These are phyloP conservation scores for Arenaria interpres DNA, from an alignment of 2,113 vertebrate genomes.

Conservation along the genomic window DNA sequence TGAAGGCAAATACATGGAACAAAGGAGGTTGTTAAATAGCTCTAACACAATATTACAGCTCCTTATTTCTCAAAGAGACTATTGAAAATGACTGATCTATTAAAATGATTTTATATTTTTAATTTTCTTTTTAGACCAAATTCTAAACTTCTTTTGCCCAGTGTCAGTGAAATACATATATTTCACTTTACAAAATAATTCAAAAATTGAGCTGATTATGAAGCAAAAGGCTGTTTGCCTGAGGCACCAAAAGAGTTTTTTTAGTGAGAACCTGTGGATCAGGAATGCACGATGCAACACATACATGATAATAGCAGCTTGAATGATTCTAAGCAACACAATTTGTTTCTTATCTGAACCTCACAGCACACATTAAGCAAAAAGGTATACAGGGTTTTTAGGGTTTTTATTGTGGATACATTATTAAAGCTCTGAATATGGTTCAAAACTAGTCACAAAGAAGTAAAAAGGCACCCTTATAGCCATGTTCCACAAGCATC, in stretches of 20 bases:
- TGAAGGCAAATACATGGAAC: neutral
- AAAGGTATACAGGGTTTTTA: neutral
- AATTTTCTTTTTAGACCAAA: neutral
- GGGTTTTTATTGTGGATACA: neutral
- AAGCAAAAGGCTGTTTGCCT: neutral
- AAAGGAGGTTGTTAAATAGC: neutral
- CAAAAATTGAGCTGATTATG: neutral
- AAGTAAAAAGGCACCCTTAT: neutral
- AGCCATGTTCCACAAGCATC: neutral
- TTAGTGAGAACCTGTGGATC: neutral
- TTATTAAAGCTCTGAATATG: neutral
- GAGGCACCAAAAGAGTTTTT: neutral
- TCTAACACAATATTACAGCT: neutral
- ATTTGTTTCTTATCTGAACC: slow-evolving; percentile 30
- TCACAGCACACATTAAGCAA: neutral
- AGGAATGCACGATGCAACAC: neutral
- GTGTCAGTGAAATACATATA: neutral
- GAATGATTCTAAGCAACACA: neutral
- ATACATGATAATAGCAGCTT: neutral
- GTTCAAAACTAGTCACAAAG: neutral
- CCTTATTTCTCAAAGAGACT: neutral
- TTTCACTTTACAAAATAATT: neutral
- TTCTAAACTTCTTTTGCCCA: neutral
- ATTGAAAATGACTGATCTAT: neutral
- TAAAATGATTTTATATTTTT: neutral